A percentile compares a stretch with the other conserved stretches of the same genome.
Conservation (phyloP, 1,140 invertebrate genomes). For the Brachionus rotundiformis region DNA sequence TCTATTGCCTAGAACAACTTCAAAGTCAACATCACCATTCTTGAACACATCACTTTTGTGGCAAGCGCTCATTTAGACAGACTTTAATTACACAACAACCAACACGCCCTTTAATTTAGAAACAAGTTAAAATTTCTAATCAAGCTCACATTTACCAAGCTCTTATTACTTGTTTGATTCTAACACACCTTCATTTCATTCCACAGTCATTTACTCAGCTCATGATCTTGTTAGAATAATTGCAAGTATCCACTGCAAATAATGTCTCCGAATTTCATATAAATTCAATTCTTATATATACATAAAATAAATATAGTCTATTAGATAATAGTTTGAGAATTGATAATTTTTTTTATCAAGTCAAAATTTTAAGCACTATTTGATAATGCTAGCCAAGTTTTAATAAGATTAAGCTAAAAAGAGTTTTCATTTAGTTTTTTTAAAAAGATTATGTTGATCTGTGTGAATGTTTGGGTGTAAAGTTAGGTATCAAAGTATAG, state of each 20-base stretch:
- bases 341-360: neutral
- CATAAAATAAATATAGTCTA: neutral
- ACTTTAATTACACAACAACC: neutral
- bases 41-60: neutral
- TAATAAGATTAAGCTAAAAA: too few relatives aligned
- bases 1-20: neutral
- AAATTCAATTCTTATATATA: neutral
- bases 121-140: neutral
- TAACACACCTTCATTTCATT: slow-evolving; percentile 12
- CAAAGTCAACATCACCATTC: neutral
- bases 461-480: neutral
- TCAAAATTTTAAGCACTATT: neutral
- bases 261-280: neutral
- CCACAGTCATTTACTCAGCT: neutral
- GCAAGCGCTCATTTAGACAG: neutral
- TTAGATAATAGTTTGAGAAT: too few relatives aligned
- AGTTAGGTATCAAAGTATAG: neutral
- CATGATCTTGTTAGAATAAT: neutral
- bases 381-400: too few relatives aligned
- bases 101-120: neutral
- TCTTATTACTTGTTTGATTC: neutral
- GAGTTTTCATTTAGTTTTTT: too few relatives aligned
- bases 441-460: neutral
- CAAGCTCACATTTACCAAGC: neutral
- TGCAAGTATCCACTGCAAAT: neutral